Evolutionary conservation across 2,113 vertebrate species (phyloP).

Genomic region (Illadopsis cleaveri): DNA sequence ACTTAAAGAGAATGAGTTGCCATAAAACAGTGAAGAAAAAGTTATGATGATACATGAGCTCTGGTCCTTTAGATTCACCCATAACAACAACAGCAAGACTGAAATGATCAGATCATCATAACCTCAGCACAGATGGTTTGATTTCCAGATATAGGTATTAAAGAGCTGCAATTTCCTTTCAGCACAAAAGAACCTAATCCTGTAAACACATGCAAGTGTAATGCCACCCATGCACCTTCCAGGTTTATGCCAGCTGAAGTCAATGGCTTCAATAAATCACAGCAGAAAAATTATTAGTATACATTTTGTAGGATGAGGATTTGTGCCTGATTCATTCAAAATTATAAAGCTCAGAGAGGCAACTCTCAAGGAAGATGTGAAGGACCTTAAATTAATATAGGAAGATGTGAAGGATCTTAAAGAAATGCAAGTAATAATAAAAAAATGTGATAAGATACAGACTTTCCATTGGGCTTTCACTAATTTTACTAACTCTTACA

Average conservation of each 20-base stretch:
- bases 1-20: not conserved
- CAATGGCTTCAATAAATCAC: not conserved
- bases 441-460: not conserved
- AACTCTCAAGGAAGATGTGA: not conserved
- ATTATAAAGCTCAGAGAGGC: not conserved
- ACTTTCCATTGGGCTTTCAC: not conserved
- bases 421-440: not conserved
- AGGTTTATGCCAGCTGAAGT: not conserved
- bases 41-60: not conserved
- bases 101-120: not conserved
- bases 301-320: not conserved
- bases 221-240: not conserved
- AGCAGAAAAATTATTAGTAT: not conserved
- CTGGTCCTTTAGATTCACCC: not conserved
- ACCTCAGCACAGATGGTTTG: not conserved
- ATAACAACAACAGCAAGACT: not conserved
- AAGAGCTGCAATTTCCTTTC: not conserved
- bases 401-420: not conserved
- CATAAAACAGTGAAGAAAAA: not conserved
- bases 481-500: not conserved
- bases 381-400: not conserved
- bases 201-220: not conserved
- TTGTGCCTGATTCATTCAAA: not conserved
- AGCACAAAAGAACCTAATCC: not conserved
- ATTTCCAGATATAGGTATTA: not conserved